These are phyloP conservation scores for Hipposideros larvatus DNA, from an alignment of 2,797 vertebrate genomes.

Conservation along the genomic window DNA sequence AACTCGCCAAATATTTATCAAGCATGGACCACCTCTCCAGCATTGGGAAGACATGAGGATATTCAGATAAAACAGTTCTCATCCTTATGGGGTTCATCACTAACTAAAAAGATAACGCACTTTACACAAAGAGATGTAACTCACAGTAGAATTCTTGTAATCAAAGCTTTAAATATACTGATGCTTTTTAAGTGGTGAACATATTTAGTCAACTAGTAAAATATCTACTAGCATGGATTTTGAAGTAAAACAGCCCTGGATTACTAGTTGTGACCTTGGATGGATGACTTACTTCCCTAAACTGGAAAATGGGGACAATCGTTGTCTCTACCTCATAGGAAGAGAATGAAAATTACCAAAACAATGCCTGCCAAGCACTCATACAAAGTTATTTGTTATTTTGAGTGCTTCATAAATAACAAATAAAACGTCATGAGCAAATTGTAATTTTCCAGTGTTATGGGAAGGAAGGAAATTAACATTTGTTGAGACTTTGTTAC, in stretches of 20 bases:
- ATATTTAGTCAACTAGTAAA: background rate
- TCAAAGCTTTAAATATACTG: background rate
- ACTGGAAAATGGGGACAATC: background rate
- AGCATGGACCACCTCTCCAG: background rate
- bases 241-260: background rate
- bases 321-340: background rate
- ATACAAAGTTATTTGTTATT: background rate
- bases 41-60: background rate
- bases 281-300: background rate
- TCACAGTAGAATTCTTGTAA: background rate
- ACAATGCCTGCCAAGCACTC: background rate
- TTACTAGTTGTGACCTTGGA: background rate
- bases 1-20: background rate
- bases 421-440: constrained; percentile 37
- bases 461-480: background rate
- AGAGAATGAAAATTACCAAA: background rate
- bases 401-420: background rate
- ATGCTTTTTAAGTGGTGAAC: background rate
- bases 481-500: background rate
- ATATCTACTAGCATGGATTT: background rate
- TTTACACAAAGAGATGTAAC: background rate
- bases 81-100: background rate
- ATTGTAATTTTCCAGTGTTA: background rate
- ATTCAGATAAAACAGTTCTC: constrained; percentile 7
- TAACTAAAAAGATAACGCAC: background rate